These are phyloP conservation scores for Eilema sororculum DNA, from an alignment of 2,888 invertebrate genomes.

Conservation along the genomic window DNA sequence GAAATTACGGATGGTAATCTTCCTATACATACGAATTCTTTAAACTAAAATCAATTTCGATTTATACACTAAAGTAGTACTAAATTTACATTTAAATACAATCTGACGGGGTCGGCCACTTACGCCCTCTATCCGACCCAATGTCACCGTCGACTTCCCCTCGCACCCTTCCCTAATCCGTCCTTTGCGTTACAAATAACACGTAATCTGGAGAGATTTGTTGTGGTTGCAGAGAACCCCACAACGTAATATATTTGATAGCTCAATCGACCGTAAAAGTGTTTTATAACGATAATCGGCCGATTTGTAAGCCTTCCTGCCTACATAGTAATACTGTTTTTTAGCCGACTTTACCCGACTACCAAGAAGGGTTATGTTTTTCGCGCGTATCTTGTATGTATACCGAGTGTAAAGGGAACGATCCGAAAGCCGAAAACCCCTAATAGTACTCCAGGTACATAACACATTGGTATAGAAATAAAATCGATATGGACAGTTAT, in stretches of 20 bases:
- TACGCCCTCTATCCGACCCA: not conserved
- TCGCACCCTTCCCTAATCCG: conserved; percentile 12
- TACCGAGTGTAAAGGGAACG: no score
- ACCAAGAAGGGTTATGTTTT: no score
- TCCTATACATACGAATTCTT: no score
- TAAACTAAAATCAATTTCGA: not conserved
- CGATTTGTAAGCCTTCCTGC: conserved; percentile 3
- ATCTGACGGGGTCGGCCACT: not conserved
- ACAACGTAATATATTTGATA: conserved; percentile 31
- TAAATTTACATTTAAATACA: conserved; percentile 7
- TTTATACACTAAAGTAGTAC: not conserved
- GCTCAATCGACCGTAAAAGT: conserved; percentile 34
- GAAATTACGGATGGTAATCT: no score
- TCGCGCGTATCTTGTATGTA: no score
- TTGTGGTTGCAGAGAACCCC: conserved; percentile 22
- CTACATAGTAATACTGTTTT: not conserved
- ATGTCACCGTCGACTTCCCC: not conserved
- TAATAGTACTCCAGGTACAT: no score
- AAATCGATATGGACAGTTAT: no score
- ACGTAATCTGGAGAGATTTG: conserved; percentile 27
- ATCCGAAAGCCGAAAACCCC: no score
- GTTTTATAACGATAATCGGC: conserved; percentile 27
- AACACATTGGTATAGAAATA: no score
- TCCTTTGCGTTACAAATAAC: conserved; percentile 14
- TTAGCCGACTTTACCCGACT: not conserved